Evolutionary conservation across 1,140 invertebrate species (phyloP), one percentile per base, ranked within the genome.

Genomic region (Drosophila cardini): DNA sequence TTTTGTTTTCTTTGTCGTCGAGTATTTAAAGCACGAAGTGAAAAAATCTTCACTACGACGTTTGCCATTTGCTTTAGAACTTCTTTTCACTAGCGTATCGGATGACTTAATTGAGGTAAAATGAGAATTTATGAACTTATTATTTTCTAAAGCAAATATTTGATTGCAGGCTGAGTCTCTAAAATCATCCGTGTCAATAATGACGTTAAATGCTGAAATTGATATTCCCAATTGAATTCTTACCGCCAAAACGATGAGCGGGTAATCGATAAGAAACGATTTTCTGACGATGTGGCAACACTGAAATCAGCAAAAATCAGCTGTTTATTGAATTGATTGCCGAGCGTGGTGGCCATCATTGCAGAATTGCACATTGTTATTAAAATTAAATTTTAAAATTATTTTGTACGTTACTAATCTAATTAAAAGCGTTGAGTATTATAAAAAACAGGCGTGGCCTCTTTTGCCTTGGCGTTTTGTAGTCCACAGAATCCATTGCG

Each of bases 381-480:
- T 43, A 26, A 26, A 26, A 34, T 16, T 46, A 13, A 30, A 63
- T n/a, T n/a, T n/a, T n/a, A n/a, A 26, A 21, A 18, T 46, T 2
- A 42, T 13, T 43, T 61, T 13, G 2, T 53, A 34, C 13, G 21
- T 32, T 36, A 30, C 1, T n/a, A 55, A 36, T 48, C 48, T 32
- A 13, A 26, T 43, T 18, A 40, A 42, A 32, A 45, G n/a, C 16
- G 42, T 30, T 40, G 32, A n/a, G 8, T 5, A 36, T n/a, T 58
- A 50, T 55, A 16, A 1, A 4, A 38, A 36, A 38, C 76, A 48
- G 34, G 62, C 18, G 60, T 63, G 68, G 76, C 76, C 58, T 65
- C 76, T 76, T 78, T 81, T 79, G 79, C 76, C 65, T 76, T 81
- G 79, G 79, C 60, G 46, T 81, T 75, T 81, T 81, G 76, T 70